Conservation (phyloP, 1,140 invertebrate genomes). For the Drosophila kohkoa region DNA sequence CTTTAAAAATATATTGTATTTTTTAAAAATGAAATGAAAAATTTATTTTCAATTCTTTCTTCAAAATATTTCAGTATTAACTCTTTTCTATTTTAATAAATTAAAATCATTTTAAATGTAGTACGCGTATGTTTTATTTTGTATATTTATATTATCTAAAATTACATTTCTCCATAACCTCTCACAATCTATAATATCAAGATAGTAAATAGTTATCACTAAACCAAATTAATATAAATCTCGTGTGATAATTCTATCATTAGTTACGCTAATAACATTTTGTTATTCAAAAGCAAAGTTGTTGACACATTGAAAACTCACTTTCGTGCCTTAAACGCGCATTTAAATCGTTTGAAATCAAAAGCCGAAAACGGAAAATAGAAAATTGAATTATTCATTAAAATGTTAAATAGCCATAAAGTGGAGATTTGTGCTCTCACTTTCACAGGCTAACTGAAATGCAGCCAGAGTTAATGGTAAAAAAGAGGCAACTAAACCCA, state of each 20-base stretch:
- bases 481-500: not conserved
- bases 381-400: conserved; percentile 72
- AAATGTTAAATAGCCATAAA: conserved; percentile 66
- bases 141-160: too few relatives aligned
- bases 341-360: not conserved
- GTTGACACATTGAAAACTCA: conserved; percentile 10
- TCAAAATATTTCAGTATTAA: too few relatives aligned
- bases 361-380: conserved; percentile 45
- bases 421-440: conserved; percentile 69
- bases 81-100: too few relatives aligned
- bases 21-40: too few relatives aligned
- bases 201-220: not conserved
- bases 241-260: not conserved
- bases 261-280: not conserved
- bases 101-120: too few relatives aligned
- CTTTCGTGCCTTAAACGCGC: not conserved
- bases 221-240: not conserved
- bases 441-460: conserved; percentile 44
- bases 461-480: conserved; percentile 19
- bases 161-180: too few relatives aligned
- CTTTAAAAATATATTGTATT: too few relatives aligned
- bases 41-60: too few relatives aligned
- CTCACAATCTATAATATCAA: too few relatives aligned
- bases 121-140: too few relatives aligned
- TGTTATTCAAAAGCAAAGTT: not conserved